Base-by-base conservation (phyloP, 2,888 invertebrate genomes). In the Idaea biselata region DNA sequence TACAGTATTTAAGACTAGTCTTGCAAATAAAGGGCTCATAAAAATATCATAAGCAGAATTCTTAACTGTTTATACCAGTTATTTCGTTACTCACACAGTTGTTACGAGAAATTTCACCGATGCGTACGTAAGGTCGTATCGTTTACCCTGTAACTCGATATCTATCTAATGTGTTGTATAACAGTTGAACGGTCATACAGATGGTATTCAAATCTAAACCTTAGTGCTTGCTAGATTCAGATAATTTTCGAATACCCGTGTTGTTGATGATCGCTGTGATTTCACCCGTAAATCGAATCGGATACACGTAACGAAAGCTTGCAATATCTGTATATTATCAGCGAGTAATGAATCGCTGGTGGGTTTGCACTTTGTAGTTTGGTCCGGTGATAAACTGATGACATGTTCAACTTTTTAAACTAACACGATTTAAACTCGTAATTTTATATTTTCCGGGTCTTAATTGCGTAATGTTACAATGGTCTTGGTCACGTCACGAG, bases 111-210 rank as follows among this genome's bases (percentile, higher is more conserved):
- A 82, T 82, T 79, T 79, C 80, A 80, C 65, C 80, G 81, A 78
- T 83, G 88, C 88, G 87, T 87, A 82, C 70, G 79, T 80, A 86
- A 88, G 88, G 86, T 86, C 84, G 85, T 82, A 88, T 86, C 86
- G 79, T 81, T 89, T 89, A 86, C 87, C 79, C 83, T 73, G 84
- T 83, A 85, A 87, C 78, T 76, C 79, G 81, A 90, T 88, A 88
- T 81, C 81, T 88, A 88, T 81, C 81, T 74, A 78, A 82, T 79
- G 77, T 80, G 81, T 88, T 89, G 83, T 81, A 80, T 85, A 89
- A 88, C 83, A 80, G 78, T 81, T 80, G 79, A 76, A 75, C 79
- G 76, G 72, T 73, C 77, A 75, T 73, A 67, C 72, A 72, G 73
- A 71, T 70, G 69, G 77, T 78, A 77, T 76, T 73, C 77, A 71